Percentiles rank a stretch among this genome's conserved stretches.
Evolutionary conservation across 53 echinoderm and acorn worm species (phyloP).

Genomic region (Henricia sp.): DNA sequence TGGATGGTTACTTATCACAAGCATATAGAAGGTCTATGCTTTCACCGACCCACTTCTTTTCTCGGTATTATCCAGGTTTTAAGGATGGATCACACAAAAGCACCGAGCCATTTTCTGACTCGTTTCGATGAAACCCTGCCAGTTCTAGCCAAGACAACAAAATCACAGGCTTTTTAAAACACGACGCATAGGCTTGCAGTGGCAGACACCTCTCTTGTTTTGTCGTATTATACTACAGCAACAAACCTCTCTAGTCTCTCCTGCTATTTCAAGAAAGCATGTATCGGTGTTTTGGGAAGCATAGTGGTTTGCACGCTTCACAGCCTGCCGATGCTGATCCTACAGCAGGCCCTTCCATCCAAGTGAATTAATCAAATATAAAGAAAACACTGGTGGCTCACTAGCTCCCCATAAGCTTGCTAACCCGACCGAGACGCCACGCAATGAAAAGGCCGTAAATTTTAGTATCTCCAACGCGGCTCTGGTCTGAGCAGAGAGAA

Average conservation of each 20-base stretch:
- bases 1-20: no score
- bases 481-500: background rate
- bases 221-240: slow-evolving; percentile 46
- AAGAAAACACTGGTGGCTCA: slow-evolving; percentile 14
- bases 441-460: background rate
- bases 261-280: slow-evolving; percentile 42
- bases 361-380: slow-evolving; percentile 53
- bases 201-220: slow-evolving; percentile 46
- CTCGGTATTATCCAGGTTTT: no score
- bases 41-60: no score
- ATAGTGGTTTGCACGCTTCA: slow-evolving; percentile 7
- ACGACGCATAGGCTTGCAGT: slow-evolving; percentile 7
- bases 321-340: slow-evolving; percentile 17
- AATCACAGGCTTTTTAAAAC: slow-evolving; percentile 23
- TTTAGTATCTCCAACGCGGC: background rate
- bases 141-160: slow-evolving; percentile 3
- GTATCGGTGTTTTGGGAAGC: slow-evolving; percentile 38
- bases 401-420: background rate
- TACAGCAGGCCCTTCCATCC: slow-evolving; percentile 24
- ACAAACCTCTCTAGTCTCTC: slow-evolving; percentile 40
- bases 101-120: background rate
- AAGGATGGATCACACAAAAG: background rate
- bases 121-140: slow-evolving; percentile 1
- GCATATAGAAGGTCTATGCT: no score
- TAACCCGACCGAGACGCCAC: background rate